A percentile compares a stretch with the other conserved stretches of the same genome.
Conservation (phyloP, 2,797 vertebrate species). For the Poecilia gillii region DNA sequence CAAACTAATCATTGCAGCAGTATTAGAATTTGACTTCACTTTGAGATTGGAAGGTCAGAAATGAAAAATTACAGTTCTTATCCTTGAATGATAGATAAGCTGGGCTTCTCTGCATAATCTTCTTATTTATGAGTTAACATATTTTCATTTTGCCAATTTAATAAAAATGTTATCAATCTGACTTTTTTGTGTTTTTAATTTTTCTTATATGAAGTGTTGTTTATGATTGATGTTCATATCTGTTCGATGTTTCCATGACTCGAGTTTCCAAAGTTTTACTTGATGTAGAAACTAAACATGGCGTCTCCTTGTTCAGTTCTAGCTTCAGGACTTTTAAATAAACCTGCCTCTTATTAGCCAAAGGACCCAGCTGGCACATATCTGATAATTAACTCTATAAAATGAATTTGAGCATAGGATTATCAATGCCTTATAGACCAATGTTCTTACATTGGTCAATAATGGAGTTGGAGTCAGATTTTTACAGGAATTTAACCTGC, state of each 20-base stretch:
- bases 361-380: neutral
- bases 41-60: constrained; percentile 27
- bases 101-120: constrained; percentile 22
- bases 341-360: neutral
- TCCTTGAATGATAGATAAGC: constrained; percentile 33
- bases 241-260: neutral
- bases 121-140: constrained; percentile 24
- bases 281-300: neutral
- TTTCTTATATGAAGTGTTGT: constrained; percentile 3
- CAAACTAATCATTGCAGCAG: neutral
- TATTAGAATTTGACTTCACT: constrained; percentile 29
- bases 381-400: neutral
- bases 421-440: neutral
- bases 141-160: constrained; percentile 41
- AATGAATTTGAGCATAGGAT: neutral
- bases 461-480: neutral
- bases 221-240: constrained; percentile 1
- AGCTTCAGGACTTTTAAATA: neutral
- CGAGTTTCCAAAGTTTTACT: neutral
- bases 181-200: neutral
- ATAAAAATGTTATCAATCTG: constrained; percentile 47
- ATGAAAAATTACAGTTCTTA: constrained; percentile 14
- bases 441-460: no score
- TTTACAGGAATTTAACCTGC: neutral
- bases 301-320: neutral